phyloP scores from a whole-genome alignment of 2,113 vertebrate genomes.

The Pandion haliaetus region DNA sequence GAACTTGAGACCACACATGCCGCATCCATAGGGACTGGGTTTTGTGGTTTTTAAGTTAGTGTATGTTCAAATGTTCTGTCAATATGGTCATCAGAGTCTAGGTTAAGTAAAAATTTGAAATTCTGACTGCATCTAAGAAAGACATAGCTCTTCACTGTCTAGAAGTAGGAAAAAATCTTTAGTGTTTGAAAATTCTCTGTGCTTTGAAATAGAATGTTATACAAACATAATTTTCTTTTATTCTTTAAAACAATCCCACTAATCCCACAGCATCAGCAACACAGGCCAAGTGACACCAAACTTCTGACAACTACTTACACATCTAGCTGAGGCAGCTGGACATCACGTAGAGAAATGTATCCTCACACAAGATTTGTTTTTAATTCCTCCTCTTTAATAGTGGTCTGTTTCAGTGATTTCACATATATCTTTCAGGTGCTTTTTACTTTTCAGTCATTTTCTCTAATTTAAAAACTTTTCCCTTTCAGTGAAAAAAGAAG shows the following conservation, averaged over 20 bases:
- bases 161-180: neutral
- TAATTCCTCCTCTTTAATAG: neutral
- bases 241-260: neutral
- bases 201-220: neutral
- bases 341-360: neutral
- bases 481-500: neutral
- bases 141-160: neutral
- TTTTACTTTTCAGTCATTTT: neutral
- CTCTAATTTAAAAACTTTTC: neutral
- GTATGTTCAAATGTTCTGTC: neutral
- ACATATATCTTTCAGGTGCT: neutral
- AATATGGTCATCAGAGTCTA: neutral
- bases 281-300: neutral
- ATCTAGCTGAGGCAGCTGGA: neutral
- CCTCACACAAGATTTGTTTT: neutral
- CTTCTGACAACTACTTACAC: neutral
- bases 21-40: too few relatives aligned
- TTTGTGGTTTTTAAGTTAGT: neutral
- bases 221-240: neutral
- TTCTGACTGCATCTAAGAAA: neutral
- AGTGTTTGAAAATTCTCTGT: neutral
- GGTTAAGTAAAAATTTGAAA: neutral
- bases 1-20: neutral
- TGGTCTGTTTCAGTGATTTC: neutral
- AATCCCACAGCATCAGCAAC: neutral